Evolutionary conservation across 2,113 vertebrate genomes (phyloP), one percentile per base, ranked within the genome.

Genomic region (Callipepla californica): DNA sequence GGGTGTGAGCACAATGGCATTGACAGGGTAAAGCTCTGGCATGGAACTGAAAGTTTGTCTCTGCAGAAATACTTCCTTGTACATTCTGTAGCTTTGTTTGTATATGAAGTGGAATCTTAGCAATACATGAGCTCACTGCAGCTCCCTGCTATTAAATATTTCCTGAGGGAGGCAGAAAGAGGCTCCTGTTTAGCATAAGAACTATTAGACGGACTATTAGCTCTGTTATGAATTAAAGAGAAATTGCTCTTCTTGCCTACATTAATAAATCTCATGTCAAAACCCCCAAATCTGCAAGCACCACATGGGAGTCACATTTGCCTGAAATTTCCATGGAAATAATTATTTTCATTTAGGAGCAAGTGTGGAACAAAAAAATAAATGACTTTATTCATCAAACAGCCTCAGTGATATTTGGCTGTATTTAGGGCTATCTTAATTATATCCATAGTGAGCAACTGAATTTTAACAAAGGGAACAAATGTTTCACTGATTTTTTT

Each of bases 181-280:
- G 19, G 32, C 66, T 95, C 47, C 69, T 93, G 80, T 81, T 96
- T 96, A 95, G 87, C 90, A 92, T 91, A 93, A 91, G 58, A 86
- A 93, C 92, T 93, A 96, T 48, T 44, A 90, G 69, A 86, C 14
- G 36, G 76, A 75, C 79, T 78, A 88, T 91, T 95, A 95, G 13
- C 75, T 93, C 32, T 76, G 40, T 7, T 90, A 58, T 81, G 93
- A 95, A 94, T 94, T 94, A 93, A 94, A 90, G 22, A 81, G 45
- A 92, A 93, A 95, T 92, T 76, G 63, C 63, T 80, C 78, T 93
- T 42, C 22, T n/a, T 93, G 88, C 47, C 84, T 89, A n/a, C 45
- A 85, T 92, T 94, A 88, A 86, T 95, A 92, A 96, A 92, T 80
- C 48, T 86, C 44, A 61, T 51, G 68, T 88, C 67, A 87, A 91